Evolutionary conservation across 2,113 vertebrate species (phyloP).

Genomic region (Scalopus aquaticus): DNA sequence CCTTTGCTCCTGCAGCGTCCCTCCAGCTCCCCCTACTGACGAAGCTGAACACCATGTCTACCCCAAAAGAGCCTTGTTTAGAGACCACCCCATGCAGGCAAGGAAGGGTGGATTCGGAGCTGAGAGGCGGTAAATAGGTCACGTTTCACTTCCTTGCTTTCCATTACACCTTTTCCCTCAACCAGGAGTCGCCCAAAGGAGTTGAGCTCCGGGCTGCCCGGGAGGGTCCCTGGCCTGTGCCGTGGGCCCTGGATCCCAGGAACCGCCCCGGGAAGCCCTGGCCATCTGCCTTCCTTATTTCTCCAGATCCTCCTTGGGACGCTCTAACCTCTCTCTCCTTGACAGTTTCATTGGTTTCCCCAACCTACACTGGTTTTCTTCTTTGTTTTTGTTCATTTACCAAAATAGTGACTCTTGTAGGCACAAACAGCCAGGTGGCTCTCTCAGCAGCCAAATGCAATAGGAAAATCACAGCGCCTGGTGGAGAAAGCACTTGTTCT

Average conservation of each 20-base stretch:
- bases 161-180: background rate
- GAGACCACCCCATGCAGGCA: background rate
- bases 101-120: background rate
- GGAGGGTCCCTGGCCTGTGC: background rate
- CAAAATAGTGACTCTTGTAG: background rate
- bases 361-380: background rate
- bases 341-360: background rate
- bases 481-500: background rate
- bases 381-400: background rate
- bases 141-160: background rate
- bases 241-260: background rate
- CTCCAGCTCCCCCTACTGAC: background rate
- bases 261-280: background rate
- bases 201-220: background rate
- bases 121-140: background rate
- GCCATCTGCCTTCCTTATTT: no score
- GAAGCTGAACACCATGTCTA: background rate
- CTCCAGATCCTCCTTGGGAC: background rate
- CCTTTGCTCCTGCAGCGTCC: background rate
- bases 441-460: background rate
- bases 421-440: background rate
- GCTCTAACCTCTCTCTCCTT: background rate
- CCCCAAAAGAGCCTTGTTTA: background rate
- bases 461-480: background rate
- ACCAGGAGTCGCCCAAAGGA: background rate